Evolutionary conservation across 2,888 invertebrate genomes (phyloP), one percentile per base, ranked within the genome.

Genomic region (Onthophagus sagittarius): DNA sequence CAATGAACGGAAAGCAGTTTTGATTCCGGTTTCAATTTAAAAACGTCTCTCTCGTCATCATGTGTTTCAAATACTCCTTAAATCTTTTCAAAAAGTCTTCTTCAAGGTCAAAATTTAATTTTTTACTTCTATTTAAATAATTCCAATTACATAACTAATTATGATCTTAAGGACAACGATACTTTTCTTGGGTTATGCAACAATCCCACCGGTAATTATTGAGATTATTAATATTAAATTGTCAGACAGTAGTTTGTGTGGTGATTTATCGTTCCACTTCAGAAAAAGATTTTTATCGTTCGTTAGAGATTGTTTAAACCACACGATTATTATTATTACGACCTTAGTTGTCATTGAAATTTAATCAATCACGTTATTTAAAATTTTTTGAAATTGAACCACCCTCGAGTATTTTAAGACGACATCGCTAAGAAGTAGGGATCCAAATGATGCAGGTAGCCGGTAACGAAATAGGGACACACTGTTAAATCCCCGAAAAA

Each of bases 1-100:
- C 83, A 83, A 83, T 83, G 80, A 80, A 80, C 76, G 81, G 83
- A 83, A 83, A 81, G 80, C 80, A 83, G 82, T 83, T 81, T 83
- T 81, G 82, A 81, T 82, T 79, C 15, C 70, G 70, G 13, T 53
- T 70, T 13, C 14, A 14, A 70, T 62, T 9, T 70, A 15, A 70
- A 53, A 53, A 15, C 53, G 53, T 15, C 31, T 15, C 62, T 62
- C 13, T 23, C n/a, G 71, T 62, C 14, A 71, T 62, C 71, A 5
- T 71, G 71, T 7, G 63, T 6, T n/a, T 63, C 3, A 14, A 63
- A 63, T 63, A 63, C 63, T 63, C 63, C n/a, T 23, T 23, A 63
- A 63, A 63, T 63, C 13, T n/a, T 63, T 14, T 63, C n/a, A 63
- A 2, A 5, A n/a, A 13, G 62, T 7, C 4, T 14, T 63, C 6